Evolutionary conservation across 2,113 vertebrate species (phyloP).

Genomic region (Epinephelus fuscoguttatus): DNA sequence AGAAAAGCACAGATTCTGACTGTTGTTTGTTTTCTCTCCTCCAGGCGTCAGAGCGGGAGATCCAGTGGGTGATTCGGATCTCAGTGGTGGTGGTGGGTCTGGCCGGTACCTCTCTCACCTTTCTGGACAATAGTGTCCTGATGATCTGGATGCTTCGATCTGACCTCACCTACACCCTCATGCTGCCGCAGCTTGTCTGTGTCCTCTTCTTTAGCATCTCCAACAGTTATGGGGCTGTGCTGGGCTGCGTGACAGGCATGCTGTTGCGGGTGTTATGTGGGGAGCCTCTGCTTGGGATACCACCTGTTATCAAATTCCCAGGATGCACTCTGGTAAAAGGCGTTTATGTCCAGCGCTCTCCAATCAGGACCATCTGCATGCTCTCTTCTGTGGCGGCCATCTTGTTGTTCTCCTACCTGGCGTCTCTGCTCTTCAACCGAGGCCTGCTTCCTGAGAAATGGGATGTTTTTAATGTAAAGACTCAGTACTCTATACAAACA

Average conservation of each 20-base stretch:
- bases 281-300: slow-evolving; percentile 82
- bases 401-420: slow-evolving; percentile 76
- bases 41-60: slow-evolving; percentile 85
- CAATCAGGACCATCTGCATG: slow-evolving; percentile 85
- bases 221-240: slow-evolving; percentile 83
- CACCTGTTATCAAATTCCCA: slow-evolving; percentile 77
- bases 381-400: slow-evolving; percentile 72
- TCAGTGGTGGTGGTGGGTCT: slow-evolving; percentile 83
- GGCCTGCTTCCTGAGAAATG: slow-evolving; percentile 78
- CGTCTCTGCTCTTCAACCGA: slow-evolving; percentile 74
- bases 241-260: slow-evolving; percentile 81
- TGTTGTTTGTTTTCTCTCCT: neutral
- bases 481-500: neutral
- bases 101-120: slow-evolving; percentile 79
- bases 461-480: slow-evolving; percentile 79
- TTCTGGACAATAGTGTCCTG: slow-evolving; percentile 83
- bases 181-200: slow-evolving; percentile 87
- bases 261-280: slow-evolving; percentile 84
- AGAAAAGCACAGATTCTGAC: too few relatives aligned
- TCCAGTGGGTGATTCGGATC: slow-evolving; percentile 84
- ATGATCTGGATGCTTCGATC: slow-evolving; percentile 87
- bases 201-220: slow-evolving; percentile 79
- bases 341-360: slow-evolving; percentile 81
- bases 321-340: slow-evolving; percentile 74
- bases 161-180: slow-evolving; percentile 85